Base-by-base conservation (phyloP, 2,113 vertebrate species). In the Cranoglanis bouderius region DNA sequence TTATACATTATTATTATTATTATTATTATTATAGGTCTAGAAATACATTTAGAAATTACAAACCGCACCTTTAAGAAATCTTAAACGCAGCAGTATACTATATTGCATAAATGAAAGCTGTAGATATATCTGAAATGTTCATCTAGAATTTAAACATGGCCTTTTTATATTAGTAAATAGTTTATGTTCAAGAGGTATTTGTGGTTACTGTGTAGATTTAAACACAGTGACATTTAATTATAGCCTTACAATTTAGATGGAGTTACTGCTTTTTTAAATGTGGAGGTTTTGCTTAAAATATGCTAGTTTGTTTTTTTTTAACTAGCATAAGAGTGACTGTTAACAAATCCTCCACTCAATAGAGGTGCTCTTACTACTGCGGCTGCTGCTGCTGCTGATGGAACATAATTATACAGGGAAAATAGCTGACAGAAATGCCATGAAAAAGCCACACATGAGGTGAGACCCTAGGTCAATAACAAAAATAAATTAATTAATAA, bases 331-430 rank as follows among this genome's bases (percentile, higher is more conserved):
- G 43, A 70, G 61, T 26, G 61, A 87, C 63, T 80, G n/a, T 46
- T 84, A 84, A 46, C 29, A 21, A 84, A 63, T 84, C 32, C 26
- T 84, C 5, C 24, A 67, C 81, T 83, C 32, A 81, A n/a, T 8
- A 81, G 49, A 81, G 18, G 18, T 38, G 32, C 32, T 67, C 29
- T 35, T 32, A 32, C 65, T 16, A 12, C n/a, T 32, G 7, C 32
- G 18, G n/a, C 32, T 82, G 24, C 40, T 77, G n/a, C 32, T 82
- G 24, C 40, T 77, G 53, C 53, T 82, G 80, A 32, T 82, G 32
- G 53, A 38, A 38, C 55, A 32, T 63, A 24, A 57, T 40, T 40
- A 59, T 40, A 84, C 21, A 84, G 1, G 13, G 26, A 43, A 63
- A 61, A 63, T 38, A 84, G 35, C 21, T 14, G 38, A 63, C 57